phyloP scores from a whole-genome alignment of 2,113 vertebrate species.

The Crocuta crocuta region DNA sequence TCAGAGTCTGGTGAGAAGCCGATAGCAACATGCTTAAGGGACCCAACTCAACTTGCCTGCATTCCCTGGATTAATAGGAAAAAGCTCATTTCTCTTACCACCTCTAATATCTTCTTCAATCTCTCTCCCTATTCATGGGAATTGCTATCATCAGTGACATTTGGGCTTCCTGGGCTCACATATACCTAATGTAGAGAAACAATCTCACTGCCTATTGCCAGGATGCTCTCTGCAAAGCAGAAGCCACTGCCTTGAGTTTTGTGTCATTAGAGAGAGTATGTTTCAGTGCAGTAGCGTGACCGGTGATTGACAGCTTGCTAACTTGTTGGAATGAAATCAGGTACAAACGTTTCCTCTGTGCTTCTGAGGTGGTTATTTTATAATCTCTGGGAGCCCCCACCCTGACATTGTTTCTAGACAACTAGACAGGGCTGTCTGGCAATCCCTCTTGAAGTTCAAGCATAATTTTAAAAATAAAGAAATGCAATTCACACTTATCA shows the following conservation, averaged over 20 bases:
- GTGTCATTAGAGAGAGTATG: slow-evolving; percentile 40
- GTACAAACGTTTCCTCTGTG: slow-evolving; percentile 44
- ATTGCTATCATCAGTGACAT: slow-evolving; percentile 76
- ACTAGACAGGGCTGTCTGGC: slow-evolving; percentile 60
- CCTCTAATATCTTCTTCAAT: slow-evolving; percentile 59
- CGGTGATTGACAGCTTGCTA: slow-evolving; percentile 63
- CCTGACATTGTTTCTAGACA: slow-evolving; percentile 40
- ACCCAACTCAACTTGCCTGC: slow-evolving; percentile 45
- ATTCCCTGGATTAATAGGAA: slow-evolving; percentile 70
- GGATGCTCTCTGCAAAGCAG: slow-evolving; percentile 49
- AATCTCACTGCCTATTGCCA: slow-evolving; percentile 32
- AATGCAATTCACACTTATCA: slow-evolving; percentile 64
- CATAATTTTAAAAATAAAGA: slow-evolving; percentile 70
- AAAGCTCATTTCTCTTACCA: slow-evolving; percentile 68
- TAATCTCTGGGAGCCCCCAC: slow-evolving; percentile 26
- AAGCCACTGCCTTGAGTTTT: slow-evolving; percentile 36
- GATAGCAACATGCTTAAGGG: slow-evolving; percentile 73
- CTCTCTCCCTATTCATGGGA: slow-evolving; percentile 63
- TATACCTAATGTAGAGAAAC: slow-evolving; percentile 53
- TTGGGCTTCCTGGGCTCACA: slow-evolving; percentile 50
- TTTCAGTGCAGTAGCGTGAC: not conserved
- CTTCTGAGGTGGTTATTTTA: slow-evolving; percentile 49
- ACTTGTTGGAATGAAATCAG: slow-evolving; percentile 51
- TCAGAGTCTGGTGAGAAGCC: slow-evolving; percentile 71
- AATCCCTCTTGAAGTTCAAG: slow-evolving; percentile 68